Evolutionary conservation across 2,797 vertebrate genomes (phyloP), one percentile per base, ranked within the genome.

Genomic region (Hydrophis major): DNA sequence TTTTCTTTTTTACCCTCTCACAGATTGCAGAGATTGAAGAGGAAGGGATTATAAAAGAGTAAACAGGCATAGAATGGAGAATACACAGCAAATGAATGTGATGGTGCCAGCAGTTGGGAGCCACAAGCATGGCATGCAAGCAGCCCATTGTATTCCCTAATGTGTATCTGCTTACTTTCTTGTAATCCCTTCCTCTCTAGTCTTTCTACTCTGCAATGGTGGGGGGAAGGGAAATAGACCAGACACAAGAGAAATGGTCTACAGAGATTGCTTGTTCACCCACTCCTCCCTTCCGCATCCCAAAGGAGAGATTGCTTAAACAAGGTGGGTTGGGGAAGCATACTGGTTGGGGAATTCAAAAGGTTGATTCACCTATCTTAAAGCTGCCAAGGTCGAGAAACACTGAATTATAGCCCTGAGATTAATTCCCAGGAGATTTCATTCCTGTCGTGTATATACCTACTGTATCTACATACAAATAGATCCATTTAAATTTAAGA

Each of bases 391-490:
- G 10, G 1, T 83, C 25, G 20, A 83, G 37, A 83, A 47, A 83
- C 37, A 83, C 74, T 83, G 18, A 83, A 83, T 42, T 42, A 90
- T 4, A 42, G 27, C 37, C 32, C 37, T 16, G 37, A 59, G 4
- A 91, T 86, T 59, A 59, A 90, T 90, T 90, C 25, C 93, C 92
- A 55, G 13, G 69, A 94, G 47, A 37, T 89, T 93, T 94, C 93
- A 95, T 86, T 91, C 37, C 78, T 59, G 57, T 69, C 47, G 4
- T 55, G 18, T 74, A 37, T n/a, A 32, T 22, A 89, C 11, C 42
- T 69, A 53, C 53, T 12, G 53, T 53, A 10, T 89, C 61, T 66
- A 50, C 47, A 66, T 20, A 69, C 18, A 89, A 66, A 63, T 69
- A 89, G 10, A 20, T 63, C 47, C 16, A 20, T 53, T n/a, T 89